A percentile compares a stretch with the other conserved stretches of the same genome.
Conservation (phyloP, 2,888 invertebrate genomes). For the Papilio gigon region DNA sequence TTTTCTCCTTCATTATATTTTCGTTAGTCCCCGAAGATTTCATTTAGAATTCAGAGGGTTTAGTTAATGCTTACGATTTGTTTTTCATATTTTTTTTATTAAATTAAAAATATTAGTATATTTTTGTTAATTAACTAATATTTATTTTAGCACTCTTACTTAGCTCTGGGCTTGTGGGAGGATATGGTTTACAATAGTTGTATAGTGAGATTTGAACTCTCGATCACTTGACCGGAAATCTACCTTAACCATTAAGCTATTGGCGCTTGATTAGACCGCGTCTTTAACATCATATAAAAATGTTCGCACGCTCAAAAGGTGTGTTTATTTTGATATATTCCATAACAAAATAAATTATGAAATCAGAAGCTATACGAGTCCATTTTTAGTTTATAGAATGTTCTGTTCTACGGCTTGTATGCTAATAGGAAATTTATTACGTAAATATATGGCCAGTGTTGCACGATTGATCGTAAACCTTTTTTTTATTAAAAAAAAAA, state of each 20-base stretch:
- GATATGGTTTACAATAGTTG: no score
- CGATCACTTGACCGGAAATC: no score
- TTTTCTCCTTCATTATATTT: slow-evolving; percentile 7
- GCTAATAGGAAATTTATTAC: slow-evolving; percentile 18
- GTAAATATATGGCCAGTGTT: slow-evolving; percentile 18
- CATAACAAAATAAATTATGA: neutral
- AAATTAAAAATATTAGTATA: no score
- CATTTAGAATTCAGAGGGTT: neutral
- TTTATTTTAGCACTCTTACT: no score
- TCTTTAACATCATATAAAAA: neutral
- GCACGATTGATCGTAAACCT: slow-evolving; percentile 17
- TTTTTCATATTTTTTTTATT: no score
- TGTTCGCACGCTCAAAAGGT: neutral
- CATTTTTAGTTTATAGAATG: neutral
- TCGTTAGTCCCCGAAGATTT: neutral
- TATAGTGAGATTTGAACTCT: no score
- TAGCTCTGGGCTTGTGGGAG: no score
- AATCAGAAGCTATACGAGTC: slow-evolving; percentile 2
- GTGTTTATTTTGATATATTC: neutral
- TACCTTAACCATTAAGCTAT: no score
- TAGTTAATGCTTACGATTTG: neutral
- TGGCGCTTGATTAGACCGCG: neutral
- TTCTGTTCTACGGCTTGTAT: slow-evolving; percentile 10
- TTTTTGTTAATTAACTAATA: no score
- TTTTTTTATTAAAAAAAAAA: slow-evolving; percentile 18